Base-by-base conservation (phyloP, 2,888 invertebrate species). In the Conus canariensis region DNA sequence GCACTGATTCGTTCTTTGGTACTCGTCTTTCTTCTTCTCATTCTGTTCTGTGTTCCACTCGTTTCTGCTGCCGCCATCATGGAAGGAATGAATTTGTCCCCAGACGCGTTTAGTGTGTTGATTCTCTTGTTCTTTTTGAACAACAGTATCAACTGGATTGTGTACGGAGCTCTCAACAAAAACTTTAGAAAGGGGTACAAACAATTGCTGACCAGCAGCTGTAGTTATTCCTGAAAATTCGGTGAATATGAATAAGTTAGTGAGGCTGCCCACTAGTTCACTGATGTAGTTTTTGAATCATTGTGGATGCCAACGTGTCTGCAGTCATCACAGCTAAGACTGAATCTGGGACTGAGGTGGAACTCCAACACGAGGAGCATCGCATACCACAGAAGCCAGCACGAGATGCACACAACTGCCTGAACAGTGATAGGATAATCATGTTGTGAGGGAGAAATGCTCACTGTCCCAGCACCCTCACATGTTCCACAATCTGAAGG, bases 101-200 rank as follows among this genome's bases (percentile, higher is more conserved):
- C 88, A 10, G 89, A 74, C 10, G 58, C 89, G 19, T 90, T 88
- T 88, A 30, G 60, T 19, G 59, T 83, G 30, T 19, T 64, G 0
- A 64, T 87, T n/a, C 77, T 90, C 60, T 77, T 89, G 8, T 87
- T 90, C 80, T 90, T 90, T 90, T 30, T 90, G 22, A 91, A 91
- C 89, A 85, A 87, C 85, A 90, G 90, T 77, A 87, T 91, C 80
- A 91, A 91, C 88, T 91, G 87, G 89, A 88, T 91, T 45, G 74
- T 91, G 83, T 91, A 91, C 86, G 91, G 91, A 19, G 12, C 90
- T 22, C 88, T 91, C 80, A 91, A 91, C 89, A 87, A 67, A 77
- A 90, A 85, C 87, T 90, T 91, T 56, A 83, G 88, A n/a, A 74
- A 83, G 5, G 90, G 88, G 4, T 91, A 91, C 89, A 82, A 64